These are phyloP conservation scores for Hypercompe scribonia DNA, from an alignment of 2,888 invertebrate species.

Conservation along the genomic window DNA sequence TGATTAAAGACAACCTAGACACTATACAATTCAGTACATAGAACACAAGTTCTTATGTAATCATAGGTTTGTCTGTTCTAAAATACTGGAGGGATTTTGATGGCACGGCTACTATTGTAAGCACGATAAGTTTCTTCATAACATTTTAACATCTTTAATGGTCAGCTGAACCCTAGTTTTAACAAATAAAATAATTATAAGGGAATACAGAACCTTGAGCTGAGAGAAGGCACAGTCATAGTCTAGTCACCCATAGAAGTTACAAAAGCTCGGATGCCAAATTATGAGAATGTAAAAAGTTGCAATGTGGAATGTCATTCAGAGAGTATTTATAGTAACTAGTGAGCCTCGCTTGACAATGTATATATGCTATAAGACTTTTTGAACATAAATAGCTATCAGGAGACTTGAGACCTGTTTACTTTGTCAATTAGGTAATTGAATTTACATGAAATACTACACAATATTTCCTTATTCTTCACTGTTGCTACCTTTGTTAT, in stretches of 20 bases:
- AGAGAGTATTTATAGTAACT: constrained; percentile 1
- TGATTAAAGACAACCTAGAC: constrained; percentile 31
- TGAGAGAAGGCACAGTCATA: not conserved
- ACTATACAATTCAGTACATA: not conserved
- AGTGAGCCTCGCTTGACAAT: not conserved
- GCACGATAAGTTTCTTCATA: not conserved
- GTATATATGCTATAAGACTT: not conserved
- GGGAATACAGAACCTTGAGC: too few species aligned
- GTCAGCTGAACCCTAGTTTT: rapidly evolving
- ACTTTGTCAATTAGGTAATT: constrained; percentile 7
- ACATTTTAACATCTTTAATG: not conserved
- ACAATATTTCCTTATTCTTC: not conserved
- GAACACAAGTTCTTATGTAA: not conserved
- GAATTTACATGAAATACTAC: constrained; percentile 1
- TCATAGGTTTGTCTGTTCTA: not conserved
- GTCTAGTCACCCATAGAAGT: not conserved
- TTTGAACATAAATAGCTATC: constrained; percentile 2
- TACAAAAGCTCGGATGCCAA: not conserved
- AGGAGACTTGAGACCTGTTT: not conserved
- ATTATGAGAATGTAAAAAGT: not conserved
- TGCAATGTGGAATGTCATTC: not conserved
- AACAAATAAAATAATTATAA: too few species aligned
- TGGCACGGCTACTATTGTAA: not conserved
- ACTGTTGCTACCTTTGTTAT: not conserved
- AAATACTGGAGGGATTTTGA: not conserved